phyloP scores from a whole-genome alignment of 2,113 vertebrate species.

The Oreotrochilus melanogaster region DNA sequence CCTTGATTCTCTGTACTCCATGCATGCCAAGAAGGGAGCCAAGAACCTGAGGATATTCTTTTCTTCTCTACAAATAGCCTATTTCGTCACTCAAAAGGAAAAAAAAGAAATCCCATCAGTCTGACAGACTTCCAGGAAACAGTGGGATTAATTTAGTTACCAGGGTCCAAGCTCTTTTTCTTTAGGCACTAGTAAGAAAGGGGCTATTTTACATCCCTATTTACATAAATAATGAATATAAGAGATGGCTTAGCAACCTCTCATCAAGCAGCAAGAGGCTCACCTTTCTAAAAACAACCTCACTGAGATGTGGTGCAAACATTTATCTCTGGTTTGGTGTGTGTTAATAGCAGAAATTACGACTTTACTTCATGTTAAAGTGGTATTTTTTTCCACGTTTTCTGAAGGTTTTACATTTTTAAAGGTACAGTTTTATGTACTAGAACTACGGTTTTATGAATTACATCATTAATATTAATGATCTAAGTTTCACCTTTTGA shows the following conservation, averaged over 20 bases:
- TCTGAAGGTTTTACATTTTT: not conserved
- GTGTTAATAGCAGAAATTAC: not conserved
- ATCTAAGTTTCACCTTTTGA: not conserved
- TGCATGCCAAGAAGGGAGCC: not conserved
- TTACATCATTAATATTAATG: not conserved
- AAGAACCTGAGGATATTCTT: conserved; percentile 11
- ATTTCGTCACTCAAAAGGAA: not conserved
- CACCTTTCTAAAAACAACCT: not conserved
- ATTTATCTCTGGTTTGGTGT: not conserved
- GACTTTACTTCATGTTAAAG: not conserved
- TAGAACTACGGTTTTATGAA: too few relatives aligned
- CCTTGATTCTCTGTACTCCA: not conserved
- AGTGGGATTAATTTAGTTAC: not conserved
- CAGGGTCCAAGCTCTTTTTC: conserved; percentile 7
- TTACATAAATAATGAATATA: conserved; percentile 4
- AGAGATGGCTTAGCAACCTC: not conserved
- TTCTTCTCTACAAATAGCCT: not conserved
- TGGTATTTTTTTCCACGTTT: not conserved
- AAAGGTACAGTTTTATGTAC: not conserved
- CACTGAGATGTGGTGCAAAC: not conserved
- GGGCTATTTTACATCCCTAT: not conserved
- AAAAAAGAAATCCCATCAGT: not conserved
- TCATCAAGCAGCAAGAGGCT: not conserved
- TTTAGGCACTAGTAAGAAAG: not conserved
- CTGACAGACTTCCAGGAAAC: conserved; percentile 30